Base-by-base conservation (phyloP, 2,888 invertebrate species). In the Synanthedon tipuliformis region DNA sequence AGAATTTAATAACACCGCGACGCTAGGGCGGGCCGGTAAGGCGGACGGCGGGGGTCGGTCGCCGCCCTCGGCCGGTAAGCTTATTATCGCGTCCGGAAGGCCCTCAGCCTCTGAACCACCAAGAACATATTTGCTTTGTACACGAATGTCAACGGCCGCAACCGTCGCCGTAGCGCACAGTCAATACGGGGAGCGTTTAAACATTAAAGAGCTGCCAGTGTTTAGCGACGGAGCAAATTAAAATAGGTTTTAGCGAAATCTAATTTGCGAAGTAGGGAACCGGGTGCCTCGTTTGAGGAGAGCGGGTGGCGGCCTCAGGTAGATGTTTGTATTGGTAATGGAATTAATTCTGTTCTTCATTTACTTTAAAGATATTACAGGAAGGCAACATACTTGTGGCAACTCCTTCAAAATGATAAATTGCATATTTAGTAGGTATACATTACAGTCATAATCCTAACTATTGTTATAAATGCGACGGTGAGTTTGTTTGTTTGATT, bases 211-310 rank as follows among this genome's bases (percentile, higher is more conserved):
- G 78, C 74, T 76, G 69, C 70, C 78, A 77, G 75, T 84, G 81
- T 85, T 83, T 84, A 82, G 77, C 76, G 75, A 78, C 74, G 78
- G 74, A 73, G 77, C 84, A 84, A 86, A 87, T 87, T 86, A 86
- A 86, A 86, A 84, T 81, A 85, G 85, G 84, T 83, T 85, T 83
- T 83, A 82, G 73, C 76, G 73, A 84, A 85, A 87, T 86, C 82
- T 83, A 84, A 87, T 86, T 87, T 86, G 75, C 72, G 75, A 81
- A 85, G 80, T 72, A 77, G 75, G 75, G 79, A 70, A 73, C 34
- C 71, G 71, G 65, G 69, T 68, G 73, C 62, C 68, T 69, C 76
- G 77, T 73, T 78, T 74, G 78, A 73, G 68, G 66, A 77, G 72
- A 65, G 65, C 66, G 61, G 66, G 68, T 69, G 71, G 73, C 75